Conservation (phyloP, 2,113 vertebrate genomes). For the Motacilla alba region DNA sequence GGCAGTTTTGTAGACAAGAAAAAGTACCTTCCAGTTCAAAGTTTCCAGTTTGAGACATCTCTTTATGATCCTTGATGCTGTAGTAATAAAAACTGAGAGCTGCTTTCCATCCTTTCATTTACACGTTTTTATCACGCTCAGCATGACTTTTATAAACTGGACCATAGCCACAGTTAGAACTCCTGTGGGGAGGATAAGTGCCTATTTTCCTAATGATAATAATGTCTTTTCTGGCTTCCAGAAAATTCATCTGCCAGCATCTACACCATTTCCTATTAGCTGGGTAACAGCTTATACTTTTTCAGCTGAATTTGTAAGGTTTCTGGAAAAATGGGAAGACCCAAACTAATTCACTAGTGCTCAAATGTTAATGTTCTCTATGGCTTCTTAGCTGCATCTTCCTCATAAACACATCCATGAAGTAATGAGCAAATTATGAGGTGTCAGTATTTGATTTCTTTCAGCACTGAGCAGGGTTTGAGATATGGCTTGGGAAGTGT, state of each 20-base stretch:
- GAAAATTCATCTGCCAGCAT: slow-evolving; percentile 22
- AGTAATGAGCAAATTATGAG: neutral
- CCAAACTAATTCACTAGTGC: neutral
- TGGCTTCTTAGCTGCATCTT: neutral
- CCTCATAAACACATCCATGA: neutral
- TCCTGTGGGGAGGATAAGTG: neutral
- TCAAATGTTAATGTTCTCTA: neutral
- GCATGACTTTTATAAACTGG: neutral
- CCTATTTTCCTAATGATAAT: slow-evolving; percentile 22
- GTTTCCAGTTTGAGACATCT: neutral
- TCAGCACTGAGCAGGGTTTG: neutral
- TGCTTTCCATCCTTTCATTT: slow-evolving; percentile 49
- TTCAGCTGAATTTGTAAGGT: neutral
- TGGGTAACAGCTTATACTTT: neutral
- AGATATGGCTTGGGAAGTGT: neutral
- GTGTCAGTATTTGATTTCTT: neutral
- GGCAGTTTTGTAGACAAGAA: neutral
- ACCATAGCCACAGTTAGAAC: slow-evolving; percentile 16
- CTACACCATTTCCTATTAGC: neutral
- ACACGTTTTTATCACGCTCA: slow-evolving; percentile 16
- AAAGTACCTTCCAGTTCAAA: neutral
- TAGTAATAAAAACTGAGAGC: slow-evolving; percentile 20
- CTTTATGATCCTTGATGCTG: slow-evolving; percentile 32
- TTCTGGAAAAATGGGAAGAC: neutral
- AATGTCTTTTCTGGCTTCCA: slow-evolving; percentile 14